Conservation (phyloP, 2,797 vertebrate genomes). For the Danio jaintianensis region DNA sequence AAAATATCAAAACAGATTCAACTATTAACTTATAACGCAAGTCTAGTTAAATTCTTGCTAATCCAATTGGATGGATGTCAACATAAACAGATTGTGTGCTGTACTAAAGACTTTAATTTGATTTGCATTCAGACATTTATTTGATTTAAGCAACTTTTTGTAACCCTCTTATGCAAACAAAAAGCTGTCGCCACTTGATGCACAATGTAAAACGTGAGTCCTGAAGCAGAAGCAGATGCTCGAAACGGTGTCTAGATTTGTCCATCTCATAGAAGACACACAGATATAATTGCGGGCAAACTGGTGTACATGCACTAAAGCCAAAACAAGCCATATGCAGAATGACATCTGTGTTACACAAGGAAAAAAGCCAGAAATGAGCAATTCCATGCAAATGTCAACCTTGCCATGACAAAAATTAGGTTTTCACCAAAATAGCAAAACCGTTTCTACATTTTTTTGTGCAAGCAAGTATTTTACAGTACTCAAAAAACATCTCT, state of each 20-base stretch:
- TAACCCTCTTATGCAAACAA: neutral
- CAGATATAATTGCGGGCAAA: neutral
- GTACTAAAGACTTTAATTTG: too few species aligned
- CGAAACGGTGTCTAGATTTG: neutral
- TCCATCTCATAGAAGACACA: neutral
- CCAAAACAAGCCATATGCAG: neutral
- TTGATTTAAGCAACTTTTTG: neutral
- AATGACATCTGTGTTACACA: slow-evolving; percentile 38
- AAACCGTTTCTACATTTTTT: too few species aligned
- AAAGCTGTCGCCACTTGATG: neutral
- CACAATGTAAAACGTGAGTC: neutral
- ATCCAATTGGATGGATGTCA: too few species aligned
- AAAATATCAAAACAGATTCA: too few species aligned
- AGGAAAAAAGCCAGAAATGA: slow-evolving; percentile 26
- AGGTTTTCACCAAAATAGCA: too few species aligned
- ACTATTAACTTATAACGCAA: too few species aligned
- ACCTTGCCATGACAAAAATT: too few species aligned
- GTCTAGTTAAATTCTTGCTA: too few species aligned
- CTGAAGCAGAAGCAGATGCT: neutral
- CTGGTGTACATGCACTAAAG: neutral
- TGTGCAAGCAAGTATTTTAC: too few species aligned
- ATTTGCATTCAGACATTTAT: neutral
- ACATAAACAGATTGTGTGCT: neutral
- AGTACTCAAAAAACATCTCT: too few species aligned
- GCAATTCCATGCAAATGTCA: too few species aligned